Base-by-base conservation (phyloP, 1,140 invertebrate genomes). In the Melipona quadrifasciata region DNA sequence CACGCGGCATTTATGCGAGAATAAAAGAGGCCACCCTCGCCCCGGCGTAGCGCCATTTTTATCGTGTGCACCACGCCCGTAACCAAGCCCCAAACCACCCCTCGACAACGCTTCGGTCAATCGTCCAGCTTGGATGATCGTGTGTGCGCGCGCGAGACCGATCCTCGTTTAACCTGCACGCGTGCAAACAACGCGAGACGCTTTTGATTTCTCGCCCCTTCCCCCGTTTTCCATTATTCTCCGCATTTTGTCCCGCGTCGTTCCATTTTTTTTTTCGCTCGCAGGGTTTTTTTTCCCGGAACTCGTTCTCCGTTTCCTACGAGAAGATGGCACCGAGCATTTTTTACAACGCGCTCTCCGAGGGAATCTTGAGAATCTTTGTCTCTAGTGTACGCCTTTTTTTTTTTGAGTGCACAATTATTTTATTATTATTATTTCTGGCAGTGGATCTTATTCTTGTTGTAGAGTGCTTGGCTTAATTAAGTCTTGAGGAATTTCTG, bases 41-140 rank as follows among this genome's bases (percentile, higher is more conserved):
- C n/a, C 34, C 51, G 27, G 47, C 80, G 64, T 71, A 76, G 80
- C 91, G 91, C 91, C 91, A 92, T 92, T 92, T 92, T 92, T 92
- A 91, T 92, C 90, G 90, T 83, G 67, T 72, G 80, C 88, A 92
- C 91, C 91, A 92, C 91, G 90, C 91, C 91, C 91, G 90, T 84
- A 81, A 77, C 84, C 83, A 85, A 87, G 84, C 86, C 84, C 79
- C 84, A 64, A 74, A 64, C 86, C 72, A 64, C 34, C 67, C 51
- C 78, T 67, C 74, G n/a, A 11, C 19, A 31, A 5, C 24, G 24
- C 39, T 39, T 80, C 88, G 88, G 88, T 89, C 87, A 89, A 90
- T 89, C 87, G 87, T 85, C 78, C 88, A 57, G 57, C 27, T 55
- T 79, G 70, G 85, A 80, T 75, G 84, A 88, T 85, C 81, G 84